Conservation (phyloP, 2,888 invertebrate genomes). For the Ophonus ardosiacus region DNA sequence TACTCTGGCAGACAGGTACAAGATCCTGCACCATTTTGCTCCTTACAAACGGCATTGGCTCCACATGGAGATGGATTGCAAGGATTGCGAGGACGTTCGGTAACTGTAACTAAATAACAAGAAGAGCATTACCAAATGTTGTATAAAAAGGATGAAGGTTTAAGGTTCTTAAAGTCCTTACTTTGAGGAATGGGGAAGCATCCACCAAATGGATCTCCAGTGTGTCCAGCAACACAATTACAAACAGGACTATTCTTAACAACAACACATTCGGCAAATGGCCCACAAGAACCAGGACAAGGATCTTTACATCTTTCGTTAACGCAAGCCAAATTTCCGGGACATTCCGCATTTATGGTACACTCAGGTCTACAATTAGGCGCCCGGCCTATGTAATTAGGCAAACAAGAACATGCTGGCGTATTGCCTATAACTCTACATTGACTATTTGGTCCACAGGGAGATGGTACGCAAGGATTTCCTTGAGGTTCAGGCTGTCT, state of each 20-base stretch:
- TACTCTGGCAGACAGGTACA: constrained; percentile 82
- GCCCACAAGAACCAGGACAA: constrained; percentile 87
- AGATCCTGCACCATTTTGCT: constrained; percentile 81
- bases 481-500: constrained; percentile 71
- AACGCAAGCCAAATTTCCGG: constrained; percentile 86
- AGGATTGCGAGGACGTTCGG: constrained; percentile 76
- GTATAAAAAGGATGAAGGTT: constrained; percentile 65
- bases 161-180: constrained; percentile 73
- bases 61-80: constrained; percentile 84
- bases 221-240: constrained; percentile 84
- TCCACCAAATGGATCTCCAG: constrained; percentile 82
- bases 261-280: constrained; percentile 85
- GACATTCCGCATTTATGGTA: constrained; percentile 85
- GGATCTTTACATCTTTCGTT: constrained; percentile 88
- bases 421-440: constrained; percentile 79
- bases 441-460: constrained; percentile 81
- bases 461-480: constrained; percentile 82
- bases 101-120: constrained; percentile 73
- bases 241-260: constrained; percentile 88
- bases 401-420: constrained; percentile 80
- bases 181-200: constrained; percentile 79
- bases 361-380: constrained; percentile 84
- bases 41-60: constrained; percentile 82
- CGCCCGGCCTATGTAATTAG: constrained; percentile 80
- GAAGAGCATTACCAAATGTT: not conserved